Base-by-base conservation (phyloP, 2,797 vertebrate species). In the Valencia hispanica region DNA sequence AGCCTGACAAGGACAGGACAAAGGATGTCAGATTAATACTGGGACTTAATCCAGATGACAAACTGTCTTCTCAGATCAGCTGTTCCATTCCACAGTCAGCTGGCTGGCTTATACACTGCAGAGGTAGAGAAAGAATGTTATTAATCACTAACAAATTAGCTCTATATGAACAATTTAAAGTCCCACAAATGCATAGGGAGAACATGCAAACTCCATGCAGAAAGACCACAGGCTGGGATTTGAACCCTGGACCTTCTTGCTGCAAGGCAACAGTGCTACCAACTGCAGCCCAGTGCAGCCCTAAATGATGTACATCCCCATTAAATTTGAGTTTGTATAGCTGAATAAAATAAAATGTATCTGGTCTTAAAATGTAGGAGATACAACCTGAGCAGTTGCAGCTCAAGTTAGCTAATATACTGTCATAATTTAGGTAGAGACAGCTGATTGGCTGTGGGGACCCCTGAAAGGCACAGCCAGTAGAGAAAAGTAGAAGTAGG, bases 1-100 rank as follows among this genome's bases (percentile, higher is more conserved):
- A 0, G 97, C 97, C 97, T 99, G 82, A 73, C 39, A 2, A n/a
- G 69, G 32, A 59, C 66, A 78, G 55, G 41, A 87, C 63, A 83
- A 70, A 79, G 17, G 36, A 79, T 27, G 7, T 82, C 1, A 43
- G 78, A 85, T 87, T 74, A 78, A 72, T 65, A 87, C 5, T 36
- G 51, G 4, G 72, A 78, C 47, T 73, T 79, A 51, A 87, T 85
- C 61, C 73, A 73, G 75, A 68, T 75, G 72, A 70, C 2, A 32
- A 75, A 30, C n/a, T 70, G 51, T 12, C 18, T 77, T 75, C n/a
- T n/a, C n/a, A n/a, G n/a, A n/a, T n/a, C n/a, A n/a, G n/a, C n/a
- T n/a, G n/a, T n/a, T n/a, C n/a, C n/a, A n/a, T n/a, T n/a, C n/a
- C n/a, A n/a, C n/a, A 48, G 45, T 47, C 45, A 47, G 45, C 45